These are phyloP conservation scores for Nymphalis polychloros DNA, from an alignment of 2,888 invertebrate genomes.

Conservation along the genomic window DNA sequence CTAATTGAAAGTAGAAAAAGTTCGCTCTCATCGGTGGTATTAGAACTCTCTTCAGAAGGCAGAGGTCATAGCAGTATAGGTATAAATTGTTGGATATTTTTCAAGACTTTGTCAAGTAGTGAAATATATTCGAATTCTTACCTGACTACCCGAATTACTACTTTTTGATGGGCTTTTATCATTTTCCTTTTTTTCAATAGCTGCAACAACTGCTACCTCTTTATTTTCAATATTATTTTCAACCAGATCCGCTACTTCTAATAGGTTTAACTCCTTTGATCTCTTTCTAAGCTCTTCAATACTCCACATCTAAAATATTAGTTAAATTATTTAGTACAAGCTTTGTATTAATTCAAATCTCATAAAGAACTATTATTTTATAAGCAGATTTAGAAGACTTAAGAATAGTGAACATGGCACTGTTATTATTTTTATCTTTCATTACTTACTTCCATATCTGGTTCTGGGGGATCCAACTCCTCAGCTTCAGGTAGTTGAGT, in stretches of 20 bases:
- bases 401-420: neutral
- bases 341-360: neutral
- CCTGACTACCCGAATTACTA: constrained; percentile 90
- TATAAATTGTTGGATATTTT: too few relatives aligned
- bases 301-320: constrained; percentile 82
- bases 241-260: constrained; percentile 73
- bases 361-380: neutral
- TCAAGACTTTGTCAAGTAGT: too few relatives aligned
- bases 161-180: constrained; percentile 87
- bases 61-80: too few relatives aligned
- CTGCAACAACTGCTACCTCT: constrained; percentile 50
- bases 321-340: constrained; percentile 7
- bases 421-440: neutral
- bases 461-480: constrained; percentile 76
- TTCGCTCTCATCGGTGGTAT: too few relatives aligned
- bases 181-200: constrained; percentile 76
- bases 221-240: constrained; percentile 59
- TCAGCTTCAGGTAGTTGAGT: constrained; percentile 86
- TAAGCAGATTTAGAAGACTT: neutral
- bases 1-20: too few relatives aligned
- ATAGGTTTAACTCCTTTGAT: constrained; percentile 85
- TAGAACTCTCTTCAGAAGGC: too few relatives aligned
- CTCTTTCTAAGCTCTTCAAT: constrained; percentile 86
- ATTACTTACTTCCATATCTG: constrained; percentile 76
- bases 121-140: constrained; percentile 54